Percentiles rank a stretch among this genome's conserved stretches.
phyloP scores from a whole-genome alignment of 2,888 invertebrate genomes.

The Tholera decimalis region DNA sequence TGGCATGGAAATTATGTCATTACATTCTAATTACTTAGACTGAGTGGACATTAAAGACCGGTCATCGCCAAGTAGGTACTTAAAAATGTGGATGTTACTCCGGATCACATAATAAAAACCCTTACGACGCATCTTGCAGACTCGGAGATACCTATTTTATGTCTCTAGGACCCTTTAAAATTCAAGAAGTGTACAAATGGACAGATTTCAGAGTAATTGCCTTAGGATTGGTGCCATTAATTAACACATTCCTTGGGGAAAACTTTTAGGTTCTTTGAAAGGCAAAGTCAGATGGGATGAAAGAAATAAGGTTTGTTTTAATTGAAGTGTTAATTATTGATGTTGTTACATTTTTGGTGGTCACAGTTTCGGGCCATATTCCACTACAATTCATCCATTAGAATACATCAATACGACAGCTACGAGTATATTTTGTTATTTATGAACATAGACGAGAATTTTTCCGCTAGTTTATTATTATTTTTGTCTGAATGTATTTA shows the following conservation, averaged over 20 bases:
- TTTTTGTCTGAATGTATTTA: too few species aligned
- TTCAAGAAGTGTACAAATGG: conserved; percentile 46
- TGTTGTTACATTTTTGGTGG: not conserved
- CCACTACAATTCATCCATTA: too few species aligned
- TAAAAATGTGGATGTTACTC: conserved; percentile 16
- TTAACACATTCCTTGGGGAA: conserved; percentile 41
- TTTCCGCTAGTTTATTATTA: too few species aligned
- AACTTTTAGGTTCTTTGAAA: conserved; percentile 31
- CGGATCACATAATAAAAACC: conserved; percentile 29
- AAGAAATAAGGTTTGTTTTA: not conserved
- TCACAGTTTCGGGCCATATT: too few species aligned
- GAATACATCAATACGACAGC: too few species aligned
- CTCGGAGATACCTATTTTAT: conserved; percentile 19
- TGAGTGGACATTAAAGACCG: conserved; percentile 4
- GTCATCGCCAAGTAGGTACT: not conserved
- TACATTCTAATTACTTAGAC: conserved; percentile 12
- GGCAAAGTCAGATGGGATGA: not conserved
- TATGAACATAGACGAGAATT: too few species aligned
- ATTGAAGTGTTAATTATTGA: not conserved
- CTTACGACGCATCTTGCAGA: conserved; percentile 14
- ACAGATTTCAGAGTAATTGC: conserved; percentile 48
- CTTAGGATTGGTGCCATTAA: conserved; percentile 49
- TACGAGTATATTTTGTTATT: too few species aligned
- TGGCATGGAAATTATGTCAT: conserved; percentile 1
- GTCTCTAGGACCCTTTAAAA: conserved; percentile 32